Percentiles rank a stretch among this genome's conserved stretches.
Evolutionary conservation across 2,797 vertebrate species (phyloP).

Genomic region (Pangasius krempfi): DNA sequence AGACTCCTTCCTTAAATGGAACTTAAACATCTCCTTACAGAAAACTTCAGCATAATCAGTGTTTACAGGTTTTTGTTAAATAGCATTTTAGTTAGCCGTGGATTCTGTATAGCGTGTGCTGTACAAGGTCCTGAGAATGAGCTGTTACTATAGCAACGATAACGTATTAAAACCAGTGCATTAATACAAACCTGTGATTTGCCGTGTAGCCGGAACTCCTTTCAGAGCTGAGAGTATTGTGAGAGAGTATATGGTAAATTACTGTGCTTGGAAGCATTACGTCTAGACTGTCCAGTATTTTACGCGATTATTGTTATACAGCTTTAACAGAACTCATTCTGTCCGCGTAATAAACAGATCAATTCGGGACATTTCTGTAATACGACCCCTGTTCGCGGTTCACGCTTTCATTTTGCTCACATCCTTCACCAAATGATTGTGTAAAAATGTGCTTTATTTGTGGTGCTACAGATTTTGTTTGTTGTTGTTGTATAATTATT

Average conservation of each 20-base stretch:
- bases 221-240: not conserved
- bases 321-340: not conserved
- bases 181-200: not conserved
- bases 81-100: not conserved
- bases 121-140: not conserved
- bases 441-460: constrained; percentile 62
- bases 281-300: not conserved
- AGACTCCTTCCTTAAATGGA: not conserved
- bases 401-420: not conserved
- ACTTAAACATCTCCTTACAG: not conserved
- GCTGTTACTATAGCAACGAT: not conserved
- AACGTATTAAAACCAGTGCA: not conserved
- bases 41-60: not conserved
- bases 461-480: constrained; percentile 73
- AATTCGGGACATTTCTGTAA: not conserved
- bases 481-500: constrained; percentile 58
- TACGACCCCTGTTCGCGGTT: not conserved
- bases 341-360: not conserved
- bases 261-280: not conserved
- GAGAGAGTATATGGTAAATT: too few species aligned
- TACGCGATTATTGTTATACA: not conserved
- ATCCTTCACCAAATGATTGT: constrained; percentile 5
- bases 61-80: not conserved
- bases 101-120: not conserved
- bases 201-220: not conserved